Percentiles rank a stretch among this genome's conserved stretches.
Conservation (phyloP, 2,797 vertebrate species). For the Amazona finschi region DNA sequence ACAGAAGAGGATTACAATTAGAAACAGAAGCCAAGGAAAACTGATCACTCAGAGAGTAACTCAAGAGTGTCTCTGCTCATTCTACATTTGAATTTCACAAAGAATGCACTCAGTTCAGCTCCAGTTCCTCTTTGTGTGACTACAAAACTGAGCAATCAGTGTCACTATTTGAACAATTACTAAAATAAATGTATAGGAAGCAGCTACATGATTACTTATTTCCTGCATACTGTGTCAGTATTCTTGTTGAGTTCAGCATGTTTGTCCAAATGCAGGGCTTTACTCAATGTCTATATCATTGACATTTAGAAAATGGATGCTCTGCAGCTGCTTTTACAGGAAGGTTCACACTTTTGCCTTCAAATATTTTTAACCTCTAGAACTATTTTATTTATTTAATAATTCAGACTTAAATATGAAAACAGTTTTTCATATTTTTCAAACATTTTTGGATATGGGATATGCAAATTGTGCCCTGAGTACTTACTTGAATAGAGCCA, state of each 20-base stretch:
- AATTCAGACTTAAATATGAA: not conserved
- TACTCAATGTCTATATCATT: not conserved
- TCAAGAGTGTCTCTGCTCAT: not conserved
- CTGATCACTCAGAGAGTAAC: accelerated
- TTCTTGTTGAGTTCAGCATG: slow-evolving; percentile 12
- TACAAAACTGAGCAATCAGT: slow-evolving; percentile 8
- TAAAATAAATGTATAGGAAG: slow-evolving; percentile 11
- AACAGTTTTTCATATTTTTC: not conserved
- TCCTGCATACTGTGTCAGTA: not conserved
- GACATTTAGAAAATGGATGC: not conserved
- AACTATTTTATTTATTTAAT: not conserved
- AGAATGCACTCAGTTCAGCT: not conserved
- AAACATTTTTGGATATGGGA: too few species aligned
- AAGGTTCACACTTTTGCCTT: not conserved
- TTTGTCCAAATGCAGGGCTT: not conserved
- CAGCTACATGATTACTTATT: slow-evolving; percentile 13
- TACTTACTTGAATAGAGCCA: not conserved
- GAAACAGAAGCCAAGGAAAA: not conserved
- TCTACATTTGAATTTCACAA: not conserved
- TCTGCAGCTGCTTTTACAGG: not conserved
- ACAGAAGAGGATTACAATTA: not conserved
- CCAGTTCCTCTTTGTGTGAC: not conserved
- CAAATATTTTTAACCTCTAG: not conserved
- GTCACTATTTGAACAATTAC: slow-evolving; percentile 1
- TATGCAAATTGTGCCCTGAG: not conserved